Conservation (phyloP, 2,113 vertebrate genomes). For the Oreochromis tanganicae region DNA sequence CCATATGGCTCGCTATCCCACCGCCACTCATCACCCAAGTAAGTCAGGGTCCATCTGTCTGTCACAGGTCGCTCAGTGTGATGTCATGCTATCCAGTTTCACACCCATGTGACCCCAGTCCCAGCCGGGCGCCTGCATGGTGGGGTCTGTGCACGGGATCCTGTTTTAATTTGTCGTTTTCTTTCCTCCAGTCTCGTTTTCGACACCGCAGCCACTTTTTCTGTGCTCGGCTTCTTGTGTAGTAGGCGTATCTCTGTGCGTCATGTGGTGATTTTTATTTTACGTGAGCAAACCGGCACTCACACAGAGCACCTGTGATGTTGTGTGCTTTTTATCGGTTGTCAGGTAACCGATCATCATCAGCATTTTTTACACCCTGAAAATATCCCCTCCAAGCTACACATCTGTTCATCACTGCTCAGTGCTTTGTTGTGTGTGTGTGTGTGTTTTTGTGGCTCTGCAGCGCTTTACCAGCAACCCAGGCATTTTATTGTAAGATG, state of each 20-base stretch:
- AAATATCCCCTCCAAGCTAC: background rate
- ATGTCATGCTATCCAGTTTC: background rate
- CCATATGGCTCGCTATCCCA: slow-evolving; percentile 69
- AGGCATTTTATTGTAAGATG: slow-evolving; percentile 29
- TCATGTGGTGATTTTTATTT: background rate
- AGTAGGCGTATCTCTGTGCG: background rate
- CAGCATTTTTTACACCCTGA: background rate
- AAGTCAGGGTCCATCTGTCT: slow-evolving; percentile 62
- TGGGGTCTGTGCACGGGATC: slow-evolving; percentile 38
- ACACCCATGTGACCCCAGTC: background rate
- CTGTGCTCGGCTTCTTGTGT: background rate
- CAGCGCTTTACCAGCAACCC: background rate
- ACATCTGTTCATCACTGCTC: background rate
- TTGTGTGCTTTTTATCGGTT: background rate
- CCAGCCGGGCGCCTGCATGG: slow-evolving; percentile 30
- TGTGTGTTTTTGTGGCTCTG: background rate
- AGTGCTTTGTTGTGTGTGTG: slow-evolving; percentile 16
- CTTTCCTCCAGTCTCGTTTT: background rate
- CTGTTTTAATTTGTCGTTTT: background rate
- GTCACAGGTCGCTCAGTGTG: slow-evolving; percentile 25
- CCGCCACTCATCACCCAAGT: slow-evolving; percentile 74
- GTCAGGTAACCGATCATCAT: background rate
- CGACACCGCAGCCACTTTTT: slow-evolving; percentile 4
- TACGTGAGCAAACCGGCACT: background rate
- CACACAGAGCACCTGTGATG: background rate